Evolutionary conservation across 2,888 invertebrate species (phyloP).

Genomic region (Electrophaes corylata): DNA sequence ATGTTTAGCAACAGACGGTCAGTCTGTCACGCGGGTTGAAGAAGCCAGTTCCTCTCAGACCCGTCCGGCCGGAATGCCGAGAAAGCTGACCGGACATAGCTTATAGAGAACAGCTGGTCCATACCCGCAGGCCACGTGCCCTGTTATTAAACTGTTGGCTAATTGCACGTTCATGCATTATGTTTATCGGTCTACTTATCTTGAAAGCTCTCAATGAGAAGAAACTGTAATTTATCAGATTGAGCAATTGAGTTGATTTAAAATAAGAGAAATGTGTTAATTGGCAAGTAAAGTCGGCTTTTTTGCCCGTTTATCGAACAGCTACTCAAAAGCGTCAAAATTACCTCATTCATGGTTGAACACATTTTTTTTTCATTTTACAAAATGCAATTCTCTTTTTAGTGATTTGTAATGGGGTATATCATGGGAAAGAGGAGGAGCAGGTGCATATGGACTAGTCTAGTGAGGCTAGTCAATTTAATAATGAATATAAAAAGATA

Average conservation of each 20-base stretch:
- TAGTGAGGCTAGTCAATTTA: no score
- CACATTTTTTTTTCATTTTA: no score
- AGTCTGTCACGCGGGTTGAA: conserved; percentile 30
- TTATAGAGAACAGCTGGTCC: conserved; percentile 13
- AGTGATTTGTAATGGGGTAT: no score
- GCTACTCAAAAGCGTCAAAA: no score
- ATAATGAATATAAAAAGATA: no score
- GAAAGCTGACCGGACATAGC: conserved; percentile 57
- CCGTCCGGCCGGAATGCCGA: conserved; percentile 64
- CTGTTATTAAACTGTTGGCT: conserved; percentile 14
- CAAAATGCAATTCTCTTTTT: no score
- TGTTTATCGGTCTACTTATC: conserved; percentile 1
- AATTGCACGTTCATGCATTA: conserved; percentile 8
- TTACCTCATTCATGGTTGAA: no score
- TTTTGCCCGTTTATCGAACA: background rate
- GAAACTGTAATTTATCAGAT: background rate
- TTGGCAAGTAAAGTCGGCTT: background rate
- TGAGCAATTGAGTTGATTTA: background rate
- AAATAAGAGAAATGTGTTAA: background rate
- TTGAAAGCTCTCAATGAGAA: background rate
- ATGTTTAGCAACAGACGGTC: conserved; percentile 24
- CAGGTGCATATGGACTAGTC: no score
- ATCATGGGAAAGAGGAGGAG: no score
- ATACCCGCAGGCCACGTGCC: background rate
- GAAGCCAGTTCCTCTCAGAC: conserved; percentile 45